These are phyloP conservation scores for Australoheros facetus DNA, from an alignment of 2,797 vertebrate species.

Conservation along the genomic window DNA sequence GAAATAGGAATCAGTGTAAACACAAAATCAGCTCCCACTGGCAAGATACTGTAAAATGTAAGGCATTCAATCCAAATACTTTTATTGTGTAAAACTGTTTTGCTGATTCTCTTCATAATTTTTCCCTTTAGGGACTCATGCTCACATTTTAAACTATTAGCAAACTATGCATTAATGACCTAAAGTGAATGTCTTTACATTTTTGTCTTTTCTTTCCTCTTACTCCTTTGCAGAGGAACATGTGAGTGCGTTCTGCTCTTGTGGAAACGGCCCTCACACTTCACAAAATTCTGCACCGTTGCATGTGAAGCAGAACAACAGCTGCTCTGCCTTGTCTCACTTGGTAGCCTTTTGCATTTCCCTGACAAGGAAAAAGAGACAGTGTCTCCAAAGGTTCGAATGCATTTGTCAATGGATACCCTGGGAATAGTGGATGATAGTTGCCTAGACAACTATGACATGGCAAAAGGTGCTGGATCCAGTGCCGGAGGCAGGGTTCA, in stretches of 20 bases:
- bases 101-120: neutral
- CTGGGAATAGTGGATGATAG: conserved; percentile 83
- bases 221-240: conserved; percentile 49
- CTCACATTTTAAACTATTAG: neutral
- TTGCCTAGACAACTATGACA: conserved; percentile 83
- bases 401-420: conserved; percentile 86
- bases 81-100: neutral
- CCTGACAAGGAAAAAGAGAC: conserved; percentile 29
- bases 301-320: conserved; percentile 34
- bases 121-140: neutral
- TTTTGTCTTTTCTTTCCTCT: conserved; percentile 2
- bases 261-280: conserved; percentile 18
- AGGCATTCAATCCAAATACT: neutral
- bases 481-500: conserved; percentile 76
- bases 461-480: conserved; percentile 78
- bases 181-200: neutral
- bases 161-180: neutral
- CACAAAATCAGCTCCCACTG: neutral
- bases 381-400: conserved; percentile 66
- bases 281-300: conserved; percentile 30
- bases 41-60: neutral
- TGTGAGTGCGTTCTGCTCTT: conserved; percentile 38
- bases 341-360: conserved; percentile 22
- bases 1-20: neutral
- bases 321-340: conserved; percentile 17